A percentile compares a stretch with the other conserved stretches of the same genome.
Conservation (phyloP, 2,113 vertebrate species). For the Orientallactaga bullata region DNA sequence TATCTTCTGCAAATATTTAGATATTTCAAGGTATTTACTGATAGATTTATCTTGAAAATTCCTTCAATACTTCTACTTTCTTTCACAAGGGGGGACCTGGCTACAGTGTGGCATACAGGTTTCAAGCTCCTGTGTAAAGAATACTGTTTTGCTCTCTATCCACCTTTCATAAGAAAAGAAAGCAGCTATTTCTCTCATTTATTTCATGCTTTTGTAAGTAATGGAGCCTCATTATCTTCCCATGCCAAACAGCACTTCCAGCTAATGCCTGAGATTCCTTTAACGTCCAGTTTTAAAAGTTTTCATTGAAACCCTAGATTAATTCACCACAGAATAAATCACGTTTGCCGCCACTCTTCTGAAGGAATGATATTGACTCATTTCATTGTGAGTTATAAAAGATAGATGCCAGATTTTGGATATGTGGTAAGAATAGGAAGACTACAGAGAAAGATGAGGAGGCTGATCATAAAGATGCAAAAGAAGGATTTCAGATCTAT, state of each 20-base stretch:
- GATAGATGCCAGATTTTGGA: background rate
- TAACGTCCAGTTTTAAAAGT: background rate
- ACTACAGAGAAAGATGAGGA: background rate
- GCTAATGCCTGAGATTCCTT: background rate
- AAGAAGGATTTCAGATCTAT: background rate
- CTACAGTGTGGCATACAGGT: background rate
- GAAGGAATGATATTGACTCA: background rate
- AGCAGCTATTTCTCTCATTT: background rate
- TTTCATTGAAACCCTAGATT: background rate
- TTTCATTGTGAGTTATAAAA: background rate
- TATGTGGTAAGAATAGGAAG: background rate
- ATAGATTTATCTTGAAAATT: background rate
- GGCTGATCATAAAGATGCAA: background rate
- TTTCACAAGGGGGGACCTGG: background rate
- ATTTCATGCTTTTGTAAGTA: background rate
- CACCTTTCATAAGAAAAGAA: constrained; percentile 51
- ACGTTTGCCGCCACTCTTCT: background rate
- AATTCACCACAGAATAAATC: background rate
- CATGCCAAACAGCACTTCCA: background rate
- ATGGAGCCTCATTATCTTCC: background rate
- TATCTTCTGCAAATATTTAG: background rate
- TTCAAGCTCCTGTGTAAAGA: background rate
- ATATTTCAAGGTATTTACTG: constrained; percentile 1
- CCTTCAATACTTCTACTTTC: background rate
- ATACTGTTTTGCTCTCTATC: background rate